Conservation (phyloP, 1,140 invertebrate genomes). For the Ladona fulva region DNA sequence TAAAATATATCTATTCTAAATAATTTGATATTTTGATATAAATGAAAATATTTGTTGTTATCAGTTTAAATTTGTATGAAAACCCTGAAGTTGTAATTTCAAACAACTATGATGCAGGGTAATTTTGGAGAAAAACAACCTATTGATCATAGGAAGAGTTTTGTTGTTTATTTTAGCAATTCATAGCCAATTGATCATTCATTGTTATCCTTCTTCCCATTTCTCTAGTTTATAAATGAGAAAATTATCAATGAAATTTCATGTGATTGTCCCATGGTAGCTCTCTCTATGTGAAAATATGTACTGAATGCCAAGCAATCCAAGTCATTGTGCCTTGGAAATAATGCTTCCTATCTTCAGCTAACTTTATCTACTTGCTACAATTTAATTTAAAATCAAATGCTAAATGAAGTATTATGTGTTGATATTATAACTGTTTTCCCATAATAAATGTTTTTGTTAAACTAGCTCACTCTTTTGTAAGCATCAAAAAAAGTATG, state of each 20-base stretch:
- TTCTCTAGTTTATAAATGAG: neutral
- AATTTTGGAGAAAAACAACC: neutral
- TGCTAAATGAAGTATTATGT: neutral
- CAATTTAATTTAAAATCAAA: neutral
- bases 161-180: neutral
- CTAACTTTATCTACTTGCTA: neutral
- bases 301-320: neutral
- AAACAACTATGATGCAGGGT: neutral
- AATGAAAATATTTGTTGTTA: neutral
- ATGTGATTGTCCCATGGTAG: neutral
- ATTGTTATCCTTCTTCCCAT: neutral
- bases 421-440: neutral
- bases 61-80: neutral
- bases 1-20: neutral
- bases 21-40: neutral
- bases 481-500: neutral
- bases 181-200: neutral
- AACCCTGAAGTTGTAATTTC: neutral
- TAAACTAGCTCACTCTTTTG: neutral
- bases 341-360: neutral
- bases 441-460: neutral
- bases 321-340: neutral
- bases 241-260: neutral
- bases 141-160: neutral
- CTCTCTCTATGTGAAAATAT: neutral